Conservation (phyloP, 2,888 invertebrate genomes). For the Agrochola circellaris region DNA sequence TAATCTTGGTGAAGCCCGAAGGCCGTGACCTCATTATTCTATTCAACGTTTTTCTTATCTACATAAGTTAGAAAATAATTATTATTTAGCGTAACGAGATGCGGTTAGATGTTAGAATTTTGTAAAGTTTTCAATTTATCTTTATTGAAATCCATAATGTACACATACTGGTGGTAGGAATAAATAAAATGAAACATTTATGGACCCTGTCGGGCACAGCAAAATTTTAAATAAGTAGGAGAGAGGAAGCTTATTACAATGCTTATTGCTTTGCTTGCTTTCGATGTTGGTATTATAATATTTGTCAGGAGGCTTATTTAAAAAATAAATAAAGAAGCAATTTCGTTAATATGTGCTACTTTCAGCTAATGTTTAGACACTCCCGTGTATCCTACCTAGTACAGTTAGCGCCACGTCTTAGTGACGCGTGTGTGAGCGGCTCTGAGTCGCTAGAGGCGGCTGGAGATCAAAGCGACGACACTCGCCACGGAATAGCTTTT, state of each 20-base stretch:
- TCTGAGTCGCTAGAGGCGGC: slow-evolving; percentile 35
- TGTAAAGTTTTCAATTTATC: not conserved
- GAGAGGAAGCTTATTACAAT: too few species aligned
- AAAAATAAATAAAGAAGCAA: too few species aligned
- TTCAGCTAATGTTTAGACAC: not conserved
- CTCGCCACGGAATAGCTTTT: slow-evolving; percentile 47
- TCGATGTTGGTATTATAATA: too few species aligned
- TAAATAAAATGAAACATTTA: too few species aligned
- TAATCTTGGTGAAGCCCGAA: too few species aligned
- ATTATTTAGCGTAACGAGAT: not conserved
- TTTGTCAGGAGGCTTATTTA: too few species aligned
- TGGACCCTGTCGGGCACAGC: too few species aligned
- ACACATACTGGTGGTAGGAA: too few species aligned
- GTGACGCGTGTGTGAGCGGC: not conserved
- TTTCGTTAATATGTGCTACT: not conserved
- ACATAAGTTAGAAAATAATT: slow-evolving; percentile 1
- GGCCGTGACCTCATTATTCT: not conserved
- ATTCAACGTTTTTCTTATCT: not conserved
- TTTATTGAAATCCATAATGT: too few species aligned
- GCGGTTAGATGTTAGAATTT: not conserved
- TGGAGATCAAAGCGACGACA: slow-evolving; percentile 54
- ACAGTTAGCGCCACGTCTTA: not conserved
- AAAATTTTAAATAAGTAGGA: too few species aligned
- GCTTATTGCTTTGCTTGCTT: too few species aligned
- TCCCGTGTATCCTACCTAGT: too few species aligned